These are phyloP conservation scores for Megalonaias nervosa DNA, from an alignment of 1,140 invertebrate genomes.

Conservation along the genomic window DNA sequence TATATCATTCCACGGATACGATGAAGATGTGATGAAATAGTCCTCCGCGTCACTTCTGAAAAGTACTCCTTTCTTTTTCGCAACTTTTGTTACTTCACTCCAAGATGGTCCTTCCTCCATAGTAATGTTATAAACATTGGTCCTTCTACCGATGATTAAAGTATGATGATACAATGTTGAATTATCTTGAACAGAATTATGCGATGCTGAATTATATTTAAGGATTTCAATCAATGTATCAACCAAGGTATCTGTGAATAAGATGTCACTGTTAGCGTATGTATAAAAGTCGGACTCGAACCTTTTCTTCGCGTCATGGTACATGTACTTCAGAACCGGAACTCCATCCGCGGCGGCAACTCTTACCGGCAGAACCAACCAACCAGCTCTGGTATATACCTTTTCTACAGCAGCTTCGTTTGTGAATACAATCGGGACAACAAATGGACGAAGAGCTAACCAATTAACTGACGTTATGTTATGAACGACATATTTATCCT, in stretches of 20 bases:
- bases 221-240: conserved; percentile 24
- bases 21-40: conserved; percentile 47
- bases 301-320: conserved; percentile 33
- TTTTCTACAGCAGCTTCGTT: conserved; percentile 23
- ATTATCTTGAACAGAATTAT: too few relatives aligned
- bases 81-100: conserved; percentile 25
- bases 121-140: conserved; percentile 47
- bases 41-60: conserved; percentile 51
- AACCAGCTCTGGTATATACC: conserved; percentile 24
- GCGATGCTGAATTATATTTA: not conserved
- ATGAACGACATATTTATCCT: conserved; percentile 36
- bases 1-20: conserved; percentile 50
- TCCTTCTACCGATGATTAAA: conserved; percentile 40
- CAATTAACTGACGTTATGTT: conserved; percentile 48
- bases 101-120: conserved; percentile 33
- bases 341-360: conserved; percentile 32
- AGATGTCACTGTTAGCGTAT: conserved; percentile 49
- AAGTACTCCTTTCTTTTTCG: conserved; percentile 34
- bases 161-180: not conserved
- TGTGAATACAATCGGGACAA: conserved; percentile 43
- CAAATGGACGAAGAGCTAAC: conserved; percentile 35
- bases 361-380: conserved; percentile 29
- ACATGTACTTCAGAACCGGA: conserved; percentile 52
- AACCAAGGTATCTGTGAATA: conserved; percentile 41
- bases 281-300: conserved; percentile 44